A percentile compares a stretch with the other conserved stretches of the same genome.
These are phyloP conservation scores for Amorpha juglandis DNA, from an alignment of 2,888 invertebrate species.

Conservation along the genomic window DNA sequence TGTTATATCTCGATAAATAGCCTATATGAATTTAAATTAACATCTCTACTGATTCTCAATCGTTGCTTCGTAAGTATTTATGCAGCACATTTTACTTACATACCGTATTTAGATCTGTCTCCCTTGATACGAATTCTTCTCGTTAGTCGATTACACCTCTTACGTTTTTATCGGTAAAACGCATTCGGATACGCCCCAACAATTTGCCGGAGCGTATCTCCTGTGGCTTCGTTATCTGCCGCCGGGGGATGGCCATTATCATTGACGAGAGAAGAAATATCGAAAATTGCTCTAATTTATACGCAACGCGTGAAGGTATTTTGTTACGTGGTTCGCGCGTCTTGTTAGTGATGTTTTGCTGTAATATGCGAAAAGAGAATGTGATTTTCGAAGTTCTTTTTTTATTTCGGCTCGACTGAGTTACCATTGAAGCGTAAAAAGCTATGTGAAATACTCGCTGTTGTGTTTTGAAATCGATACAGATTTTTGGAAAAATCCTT, in stretches of 20 bases:
- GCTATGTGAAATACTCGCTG: no score
- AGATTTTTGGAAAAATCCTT: no score
- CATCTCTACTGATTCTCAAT: no score
- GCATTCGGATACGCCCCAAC: constrained; percentile 33
- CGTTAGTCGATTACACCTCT: constrained; percentile 54
- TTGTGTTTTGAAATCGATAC: no score
- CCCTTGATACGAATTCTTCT: constrained; percentile 35
- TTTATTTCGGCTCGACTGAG: no score
- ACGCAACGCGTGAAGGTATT: constrained; percentile 42
- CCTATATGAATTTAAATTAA: no score
- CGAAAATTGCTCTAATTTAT: constrained; percentile 70
- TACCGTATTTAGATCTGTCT: background rate
- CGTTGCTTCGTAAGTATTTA: no score
- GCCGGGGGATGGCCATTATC: constrained; percentile 69
- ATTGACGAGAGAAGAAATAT: constrained; percentile 69
- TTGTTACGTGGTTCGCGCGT: background rate
- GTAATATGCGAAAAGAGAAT: background rate
- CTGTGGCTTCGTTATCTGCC: constrained; percentile 69
- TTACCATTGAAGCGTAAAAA: no score
- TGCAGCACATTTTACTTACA: background rate
- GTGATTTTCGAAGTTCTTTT: background rate
- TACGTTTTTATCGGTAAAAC: constrained; percentile 55
- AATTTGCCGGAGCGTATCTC: constrained; percentile 46
- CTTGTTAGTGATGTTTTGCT: background rate
- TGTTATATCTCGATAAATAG: no score